These are phyloP conservation scores for Bhutanitis thaidina DNA, from an alignment of 2,888 invertebrate species.

Conservation along the genomic window DNA sequence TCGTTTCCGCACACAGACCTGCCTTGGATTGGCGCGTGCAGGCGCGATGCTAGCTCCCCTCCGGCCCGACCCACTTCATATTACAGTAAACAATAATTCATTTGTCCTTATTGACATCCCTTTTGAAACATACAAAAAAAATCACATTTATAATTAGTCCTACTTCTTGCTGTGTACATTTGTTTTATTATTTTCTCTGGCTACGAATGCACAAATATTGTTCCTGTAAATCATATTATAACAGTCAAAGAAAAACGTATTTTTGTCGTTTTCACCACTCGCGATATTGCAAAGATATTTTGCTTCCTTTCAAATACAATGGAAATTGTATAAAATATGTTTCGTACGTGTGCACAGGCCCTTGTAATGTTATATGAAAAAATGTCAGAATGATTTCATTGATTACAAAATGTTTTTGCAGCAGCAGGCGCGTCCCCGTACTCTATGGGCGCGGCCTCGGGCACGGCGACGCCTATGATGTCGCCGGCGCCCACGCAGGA, in stretches of 20 bases:
- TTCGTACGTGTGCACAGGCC: no score
- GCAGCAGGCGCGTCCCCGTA: slow-evolving; percentile 90
- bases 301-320: neutral
- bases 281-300: neutral
- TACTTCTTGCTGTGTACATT: neutral
- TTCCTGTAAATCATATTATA: no score
- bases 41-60: slow-evolving; percentile 67
- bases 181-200: neutral
- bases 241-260: no score
- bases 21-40: slow-evolving; percentile 67
- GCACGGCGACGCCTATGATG: slow-evolving; percentile 97
- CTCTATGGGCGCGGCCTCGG: slow-evolving; percentile 93
- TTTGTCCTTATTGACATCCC: slow-evolving; percentile 13
- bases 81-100: slow-evolving; percentile 55
- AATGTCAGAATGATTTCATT: no score
- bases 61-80: slow-evolving; percentile 60
- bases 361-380: no score
- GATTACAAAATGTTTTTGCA: slow-evolving; percentile 27
- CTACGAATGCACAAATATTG: no score
- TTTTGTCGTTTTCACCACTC: neutral
- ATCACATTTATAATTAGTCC: neutral
- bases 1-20: slow-evolving; percentile 70
- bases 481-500: slow-evolving; percentile 95
- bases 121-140: neutral
- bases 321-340: neutral